Conservation (phyloP, 1,140 invertebrate species). For the Drosophila yakuba region DNA sequence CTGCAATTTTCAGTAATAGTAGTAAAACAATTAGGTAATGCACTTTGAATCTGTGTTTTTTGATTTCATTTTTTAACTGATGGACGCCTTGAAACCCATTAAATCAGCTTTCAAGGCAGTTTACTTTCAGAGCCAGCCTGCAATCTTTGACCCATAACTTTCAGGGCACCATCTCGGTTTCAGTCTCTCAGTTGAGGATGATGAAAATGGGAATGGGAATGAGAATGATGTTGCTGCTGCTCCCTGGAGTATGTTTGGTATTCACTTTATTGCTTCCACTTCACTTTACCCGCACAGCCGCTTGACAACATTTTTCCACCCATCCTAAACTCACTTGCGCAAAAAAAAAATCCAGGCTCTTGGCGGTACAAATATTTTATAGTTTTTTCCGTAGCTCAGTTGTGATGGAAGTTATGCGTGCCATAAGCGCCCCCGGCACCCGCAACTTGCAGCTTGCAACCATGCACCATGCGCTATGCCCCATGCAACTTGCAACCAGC, state of each 20-base stretch:
- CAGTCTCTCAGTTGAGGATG: constrained; percentile 18
- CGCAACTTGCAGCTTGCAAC: constrained; percentile 26
- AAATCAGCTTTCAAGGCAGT: constrained; percentile 2
- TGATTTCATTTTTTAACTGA: background rate
- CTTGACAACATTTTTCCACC: constrained; percentile 42
- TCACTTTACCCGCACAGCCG: constrained; percentile 57
- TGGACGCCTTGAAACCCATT: constrained; percentile 3
- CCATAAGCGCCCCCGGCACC: constrained; percentile 49
- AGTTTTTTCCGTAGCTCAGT: constrained; percentile 59
- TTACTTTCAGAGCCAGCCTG: background rate
- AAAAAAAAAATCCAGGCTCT: constrained; percentile 48
- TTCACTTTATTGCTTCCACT: constrained; percentile 71
- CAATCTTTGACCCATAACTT: constrained; percentile 32
- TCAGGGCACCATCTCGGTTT: constrained; percentile 4
- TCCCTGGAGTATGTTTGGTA: constrained; percentile 59
- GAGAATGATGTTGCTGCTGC: constrained; percentile 16
- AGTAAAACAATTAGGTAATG: background rate
- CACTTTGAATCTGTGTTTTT: background rate
- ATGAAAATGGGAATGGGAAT: constrained; percentile 17
- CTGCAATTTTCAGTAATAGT: background rate
- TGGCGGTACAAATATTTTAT: constrained; percentile 61
- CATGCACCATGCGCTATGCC: constrained; percentile 10
- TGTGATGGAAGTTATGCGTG: constrained; percentile 70
- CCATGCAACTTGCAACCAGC: constrained; percentile 17
- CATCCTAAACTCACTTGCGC: constrained; percentile 1